A percentile compares a stretch with the other conserved stretches of the same genome.
Conservation (phyloP, 2,888 invertebrate species). For the Aleiodes leptofemur region DNA sequence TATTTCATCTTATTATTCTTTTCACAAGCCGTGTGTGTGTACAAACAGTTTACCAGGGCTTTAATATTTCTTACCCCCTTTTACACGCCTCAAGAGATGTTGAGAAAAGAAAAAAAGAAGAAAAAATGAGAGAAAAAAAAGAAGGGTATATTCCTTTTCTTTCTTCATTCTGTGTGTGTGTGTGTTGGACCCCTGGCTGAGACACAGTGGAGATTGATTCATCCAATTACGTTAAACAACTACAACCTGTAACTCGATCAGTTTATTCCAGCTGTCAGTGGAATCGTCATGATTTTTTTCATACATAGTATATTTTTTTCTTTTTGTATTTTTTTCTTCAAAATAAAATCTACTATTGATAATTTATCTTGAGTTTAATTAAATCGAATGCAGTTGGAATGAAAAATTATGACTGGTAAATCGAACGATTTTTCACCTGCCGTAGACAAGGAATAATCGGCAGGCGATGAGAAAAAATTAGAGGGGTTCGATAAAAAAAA, state of each 20-base stretch:
- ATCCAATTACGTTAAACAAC: constrained; percentile 71
- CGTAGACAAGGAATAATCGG: constrained; percentile 55
- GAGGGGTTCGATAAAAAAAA: not conserved
- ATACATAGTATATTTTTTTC: not conserved
- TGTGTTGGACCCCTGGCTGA: constrained; percentile 56
- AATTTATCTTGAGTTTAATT: not conserved
- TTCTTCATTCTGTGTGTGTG: constrained; percentile 1
- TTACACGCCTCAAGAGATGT: constrained; percentile 51
- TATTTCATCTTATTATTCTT: constrained; percentile 2
- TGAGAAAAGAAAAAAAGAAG: constrained; percentile 8
- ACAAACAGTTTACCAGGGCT: constrained; percentile 30
- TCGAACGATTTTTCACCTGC: constrained; percentile 58
- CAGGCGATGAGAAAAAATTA: constrained; percentile 46
- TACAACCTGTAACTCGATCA: constrained; percentile 51
- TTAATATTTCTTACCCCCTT: constrained; percentile 41
- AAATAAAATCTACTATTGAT: not conserved
- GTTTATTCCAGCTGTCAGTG: constrained; percentile 33
- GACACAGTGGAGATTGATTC: constrained; percentile 65
- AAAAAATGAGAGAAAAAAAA: constrained; percentile 12
- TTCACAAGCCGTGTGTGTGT: constrained; percentile 41
- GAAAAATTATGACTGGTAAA: constrained; percentile 44
- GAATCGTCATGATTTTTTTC: constrained; percentile 19
- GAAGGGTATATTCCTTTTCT: constrained; percentile 24
- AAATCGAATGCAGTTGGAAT: not conserved
- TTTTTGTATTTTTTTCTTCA: not conserved